Percentiles rank a stretch among this genome's conserved stretches.
phyloP scores from a whole-genome alignment of 2,113 vertebrate genomes.

The Phylloscopus trochiloides region DNA sequence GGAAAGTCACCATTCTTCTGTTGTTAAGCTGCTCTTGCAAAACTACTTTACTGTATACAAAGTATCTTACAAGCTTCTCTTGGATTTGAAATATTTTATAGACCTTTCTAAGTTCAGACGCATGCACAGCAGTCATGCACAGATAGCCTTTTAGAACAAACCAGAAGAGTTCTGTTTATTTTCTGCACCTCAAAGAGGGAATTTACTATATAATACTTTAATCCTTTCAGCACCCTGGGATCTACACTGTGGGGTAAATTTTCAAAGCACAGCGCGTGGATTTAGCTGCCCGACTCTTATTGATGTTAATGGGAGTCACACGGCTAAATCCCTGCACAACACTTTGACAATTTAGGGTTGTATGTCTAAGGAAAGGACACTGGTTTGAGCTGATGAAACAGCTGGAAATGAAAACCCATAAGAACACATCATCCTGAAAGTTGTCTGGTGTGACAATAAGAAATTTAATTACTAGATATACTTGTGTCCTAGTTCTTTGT shows the following conservation, averaged over 20 bases:
- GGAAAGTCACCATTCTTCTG: not conserved
- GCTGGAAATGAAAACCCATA: slow-evolving; percentile 62
- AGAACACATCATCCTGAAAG: slow-evolving; percentile 41
- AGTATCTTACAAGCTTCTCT: not conserved
- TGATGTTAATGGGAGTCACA: slow-evolving; percentile 76
- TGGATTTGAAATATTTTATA: slow-evolving; percentile 25
- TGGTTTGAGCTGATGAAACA: slow-evolving; percentile 66
- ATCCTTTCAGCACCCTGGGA: slow-evolving; percentile 72
- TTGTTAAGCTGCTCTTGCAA: not conserved
- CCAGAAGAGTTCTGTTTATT: slow-evolving; percentile 57
- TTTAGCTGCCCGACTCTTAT: slow-evolving; percentile 68
- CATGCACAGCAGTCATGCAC: not conserved
- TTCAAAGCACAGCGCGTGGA: slow-evolving; percentile 66
- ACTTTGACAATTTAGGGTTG: slow-evolving; percentile 69
- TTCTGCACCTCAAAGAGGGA: slow-evolving; percentile 51
- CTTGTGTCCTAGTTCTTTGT: slow-evolving; percentile 41
- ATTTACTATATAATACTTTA: slow-evolving; percentile 74
- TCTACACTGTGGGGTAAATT: slow-evolving; percentile 70
- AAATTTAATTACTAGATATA: slow-evolving; percentile 54
- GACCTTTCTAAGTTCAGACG: not conserved
- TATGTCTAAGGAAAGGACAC: slow-evolving; percentile 65
- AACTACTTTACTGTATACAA: not conserved
- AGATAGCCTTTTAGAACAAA: slow-evolving; percentile 49
- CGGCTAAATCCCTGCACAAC: slow-evolving; percentile 70
- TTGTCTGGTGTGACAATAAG: slow-evolving; percentile 34